Percentiles rank a stretch among this genome's conserved stretches.
Evolutionary conservation across 2,888 invertebrate genomes (phyloP).

Genomic region (Heliconius cydno): DNA sequence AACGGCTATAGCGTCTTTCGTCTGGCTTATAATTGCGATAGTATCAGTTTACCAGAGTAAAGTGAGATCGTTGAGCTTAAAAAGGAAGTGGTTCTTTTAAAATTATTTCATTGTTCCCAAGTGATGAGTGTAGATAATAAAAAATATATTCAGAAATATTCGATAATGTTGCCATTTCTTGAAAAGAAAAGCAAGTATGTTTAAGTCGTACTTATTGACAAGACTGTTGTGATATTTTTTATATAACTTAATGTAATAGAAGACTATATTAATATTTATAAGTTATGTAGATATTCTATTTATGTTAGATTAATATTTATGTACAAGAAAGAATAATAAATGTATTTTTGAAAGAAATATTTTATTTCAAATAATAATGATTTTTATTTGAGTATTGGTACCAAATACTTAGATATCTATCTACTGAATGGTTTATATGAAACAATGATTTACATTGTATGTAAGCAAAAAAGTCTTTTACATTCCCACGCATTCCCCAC

Average conservation of each 20-base stretch:
- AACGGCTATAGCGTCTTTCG: conserved; percentile 60
- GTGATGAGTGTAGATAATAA: neutral
- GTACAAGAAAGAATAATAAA: conserved; percentile 1
- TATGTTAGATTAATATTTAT: neutral
- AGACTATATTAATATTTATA: neutral
- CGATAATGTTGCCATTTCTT: neutral
- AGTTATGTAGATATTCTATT: neutral
- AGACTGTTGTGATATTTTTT: conserved; percentile 25
- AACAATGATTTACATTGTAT: too few relatives aligned
- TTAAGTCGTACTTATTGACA: conserved; percentile 20
- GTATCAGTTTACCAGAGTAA: conserved; percentile 65
- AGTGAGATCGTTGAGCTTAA: conserved; percentile 59
- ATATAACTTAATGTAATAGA: conserved; percentile 1
- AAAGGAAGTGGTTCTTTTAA: conserved; percentile 45
- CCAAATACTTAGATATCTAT: too few relatives aligned
- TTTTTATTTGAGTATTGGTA: too few relatives aligned
- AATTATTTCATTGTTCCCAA: neutral
- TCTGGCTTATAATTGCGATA: conserved; percentile 66
- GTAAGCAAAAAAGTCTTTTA: too few relatives aligned
- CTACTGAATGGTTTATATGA: too few relatives aligned
- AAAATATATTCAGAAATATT: neutral
- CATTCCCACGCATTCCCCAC: too few relatives aligned
- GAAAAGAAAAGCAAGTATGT: neutral
- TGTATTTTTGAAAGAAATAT: neutral
- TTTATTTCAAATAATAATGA: neutral